Evolutionary conservation across 2,113 vertebrate genomes (phyloP).

Genomic region (Tenebrosternarchus preto): DNA sequence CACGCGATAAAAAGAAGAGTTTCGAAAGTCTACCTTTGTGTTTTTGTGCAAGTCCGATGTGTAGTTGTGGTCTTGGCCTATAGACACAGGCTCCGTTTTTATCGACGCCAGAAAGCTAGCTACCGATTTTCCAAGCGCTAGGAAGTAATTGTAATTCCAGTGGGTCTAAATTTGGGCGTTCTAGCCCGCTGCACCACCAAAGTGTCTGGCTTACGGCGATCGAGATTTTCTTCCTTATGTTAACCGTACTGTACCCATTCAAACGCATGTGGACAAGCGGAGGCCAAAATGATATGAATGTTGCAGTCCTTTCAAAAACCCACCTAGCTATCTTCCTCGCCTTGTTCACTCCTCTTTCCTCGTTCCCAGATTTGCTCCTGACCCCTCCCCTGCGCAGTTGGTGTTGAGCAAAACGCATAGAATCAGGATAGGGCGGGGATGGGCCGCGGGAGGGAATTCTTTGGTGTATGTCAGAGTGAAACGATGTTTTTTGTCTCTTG

Average conservation of each 20-base stretch:
- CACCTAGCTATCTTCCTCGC: constrained; percentile 57
- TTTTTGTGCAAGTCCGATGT: constrained; percentile 53
- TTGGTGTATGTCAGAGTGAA: too few relatives aligned
- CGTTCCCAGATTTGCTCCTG: constrained; percentile 43
- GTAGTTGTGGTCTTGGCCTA: constrained; percentile 47
- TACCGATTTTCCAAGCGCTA: constrained; percentile 51
- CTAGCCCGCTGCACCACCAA: constrained; percentile 70
- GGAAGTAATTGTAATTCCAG: constrained; percentile 58
- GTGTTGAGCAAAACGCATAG: background rate
- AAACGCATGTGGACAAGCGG: background rate
- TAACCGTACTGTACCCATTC: constrained; percentile 19
- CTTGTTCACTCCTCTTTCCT: constrained; percentile 56
- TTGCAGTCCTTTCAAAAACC: constrained; percentile 49
- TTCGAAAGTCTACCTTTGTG: constrained; percentile 55
- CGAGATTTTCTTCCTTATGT: background rate
- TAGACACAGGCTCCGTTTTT: constrained; percentile 49
- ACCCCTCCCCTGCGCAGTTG: constrained; percentile 29
- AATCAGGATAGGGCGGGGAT: constrained; percentile 24
- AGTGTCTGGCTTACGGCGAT: background rate
- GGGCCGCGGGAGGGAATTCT: background rate
- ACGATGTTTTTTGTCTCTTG: too few relatives aligned
- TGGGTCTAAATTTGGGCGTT: constrained; percentile 57
- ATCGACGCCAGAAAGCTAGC: constrained; percentile 32
- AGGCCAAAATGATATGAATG: constrained; percentile 11
- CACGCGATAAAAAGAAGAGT: constrained; percentile 18